These are phyloP conservation scores for Orientallactaga bullata DNA, from an alignment of 2,113 vertebrate genomes.

Conservation along the genomic window DNA sequence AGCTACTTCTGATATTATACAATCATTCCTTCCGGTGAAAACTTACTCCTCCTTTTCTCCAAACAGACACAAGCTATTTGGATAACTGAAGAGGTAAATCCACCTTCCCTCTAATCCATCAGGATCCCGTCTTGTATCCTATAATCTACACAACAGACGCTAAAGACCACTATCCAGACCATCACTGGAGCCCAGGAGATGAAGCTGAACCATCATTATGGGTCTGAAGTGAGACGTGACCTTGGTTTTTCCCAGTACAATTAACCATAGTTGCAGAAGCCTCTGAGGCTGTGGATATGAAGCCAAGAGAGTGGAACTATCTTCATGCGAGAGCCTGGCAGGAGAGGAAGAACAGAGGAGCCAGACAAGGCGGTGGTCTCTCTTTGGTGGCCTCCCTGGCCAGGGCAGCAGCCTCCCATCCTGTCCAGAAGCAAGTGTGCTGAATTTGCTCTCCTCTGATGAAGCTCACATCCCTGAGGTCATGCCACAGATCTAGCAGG, in stretches of 20 bases:
- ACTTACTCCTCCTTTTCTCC: neutral
- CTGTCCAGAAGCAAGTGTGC: neutral
- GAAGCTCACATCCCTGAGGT: neutral
- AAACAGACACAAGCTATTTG: neutral
- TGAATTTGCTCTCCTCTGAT: neutral
- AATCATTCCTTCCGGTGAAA: conserved; percentile 25
- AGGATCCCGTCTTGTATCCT: neutral
- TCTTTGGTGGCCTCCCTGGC: neutral
- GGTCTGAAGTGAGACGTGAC: neutral
- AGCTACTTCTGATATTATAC: neutral
- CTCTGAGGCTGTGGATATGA: neutral
- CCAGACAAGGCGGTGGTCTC: neutral
- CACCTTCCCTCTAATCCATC: neutral
- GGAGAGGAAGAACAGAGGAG: neutral
- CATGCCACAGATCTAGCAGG: neutral
- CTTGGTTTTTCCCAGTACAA: neutral
- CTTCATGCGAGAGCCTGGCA: neutral
- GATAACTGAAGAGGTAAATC: neutral
- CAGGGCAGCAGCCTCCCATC: too few species aligned
- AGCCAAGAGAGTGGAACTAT: neutral
- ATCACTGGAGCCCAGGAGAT: neutral
- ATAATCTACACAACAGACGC: neutral
- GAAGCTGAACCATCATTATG: neutral
- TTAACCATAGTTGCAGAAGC: neutral
- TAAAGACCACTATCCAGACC: neutral